Evolutionary conservation across 2,888 invertebrate species (phyloP), one percentile per base, ranked within the genome.

Genomic region (Acanthosepion pharaonis): DNA sequence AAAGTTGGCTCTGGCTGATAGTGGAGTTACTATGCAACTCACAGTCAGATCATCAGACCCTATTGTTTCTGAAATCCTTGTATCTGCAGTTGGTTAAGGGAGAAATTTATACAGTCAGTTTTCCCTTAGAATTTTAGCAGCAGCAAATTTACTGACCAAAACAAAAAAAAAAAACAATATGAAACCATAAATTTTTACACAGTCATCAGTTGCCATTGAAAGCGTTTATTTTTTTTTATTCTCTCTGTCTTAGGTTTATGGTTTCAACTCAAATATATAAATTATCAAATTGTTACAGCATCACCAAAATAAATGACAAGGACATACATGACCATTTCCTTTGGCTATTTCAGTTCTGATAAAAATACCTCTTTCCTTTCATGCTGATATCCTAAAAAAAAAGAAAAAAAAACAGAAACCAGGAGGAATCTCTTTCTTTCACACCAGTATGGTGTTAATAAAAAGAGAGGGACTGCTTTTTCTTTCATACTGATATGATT

Each of bases 31-130:
- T 6, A 99, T 99, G 99, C 99, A 99, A 97, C 98, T 99, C 94
- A 98, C 99, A 0, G 99, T 99, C 0, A 98, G 99, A 93, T 98
- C 99, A 49, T 98, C 98, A 28, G 98, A 99, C 97, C 98, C 98
- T 94, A 98, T 98, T 96, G 98, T 99, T 0, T 98, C 99, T 0
- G 99, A 99, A 97, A 98, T 99, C 25, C 98, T 99, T n/a, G 97
- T 97, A 5, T 96, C 97, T 11, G 97, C 97, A 94, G 97, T 97
- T 53, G 97, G 97, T 92, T 97, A 97, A 42, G 42, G 18, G 48
- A 18, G 28, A 20, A 5, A 23, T 59, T 59, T 0, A 59, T 20
- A 23, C 20, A 4, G 5, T 5, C 78, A n/a, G 78, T 4, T n/a
- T 78, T 33, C n/a, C n/a, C 78, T 78, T n/a, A 15, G 15, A 9